Conservation (phyloP, 1,140 invertebrate genomes). For the Hylaeus volcanicus region DNA sequence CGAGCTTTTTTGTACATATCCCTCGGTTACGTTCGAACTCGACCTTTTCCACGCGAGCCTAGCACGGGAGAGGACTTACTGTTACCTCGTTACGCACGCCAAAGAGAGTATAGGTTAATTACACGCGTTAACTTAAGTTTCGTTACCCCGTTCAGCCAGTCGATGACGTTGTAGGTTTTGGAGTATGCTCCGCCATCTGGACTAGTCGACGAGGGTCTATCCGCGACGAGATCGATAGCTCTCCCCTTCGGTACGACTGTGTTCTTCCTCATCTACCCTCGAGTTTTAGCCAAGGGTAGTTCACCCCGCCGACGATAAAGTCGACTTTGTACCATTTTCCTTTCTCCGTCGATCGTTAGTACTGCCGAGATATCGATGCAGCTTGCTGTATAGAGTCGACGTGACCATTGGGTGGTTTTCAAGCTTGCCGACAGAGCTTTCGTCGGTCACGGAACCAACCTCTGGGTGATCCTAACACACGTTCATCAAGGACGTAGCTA, state of each 20-base stretch:
- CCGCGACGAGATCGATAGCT: conserved; percentile 32
- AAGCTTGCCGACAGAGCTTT: conserved; percentile 9
- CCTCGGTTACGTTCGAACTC: not conserved
- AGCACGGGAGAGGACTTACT: not conserved
- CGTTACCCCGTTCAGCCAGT: too few relatives aligned
- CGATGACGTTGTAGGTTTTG: not conserved
- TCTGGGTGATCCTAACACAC: too few relatives aligned
- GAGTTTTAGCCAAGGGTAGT: conserved; percentile 5
- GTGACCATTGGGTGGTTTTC: too few relatives aligned
- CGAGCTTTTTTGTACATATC: not conserved
- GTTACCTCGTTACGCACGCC: conserved; percentile 40
- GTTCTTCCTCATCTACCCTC: conserved; percentile 45
- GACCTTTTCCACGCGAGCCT: not conserved
- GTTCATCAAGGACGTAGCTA: conserved; percentile 16
- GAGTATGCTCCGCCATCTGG: conserved; percentile 46
- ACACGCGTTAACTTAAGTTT: not conserved
- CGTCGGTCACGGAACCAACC: too few relatives aligned
- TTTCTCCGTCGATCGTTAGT: conserved; percentile 13
- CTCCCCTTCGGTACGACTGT: conserved; percentile 34
- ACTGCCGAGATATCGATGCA: too few relatives aligned
- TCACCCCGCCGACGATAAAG: conserved; percentile 18
- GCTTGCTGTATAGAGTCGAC: too few relatives aligned
- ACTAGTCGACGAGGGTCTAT: conserved; percentile 6
- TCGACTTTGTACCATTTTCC: not conserved
- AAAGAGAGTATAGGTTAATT: conserved; percentile 23